Evolutionary conservation across 2,113 vertebrate species (phyloP), one percentile per base, ranked within the genome.

Genomic region (Syngnathus scovelli): DNA sequence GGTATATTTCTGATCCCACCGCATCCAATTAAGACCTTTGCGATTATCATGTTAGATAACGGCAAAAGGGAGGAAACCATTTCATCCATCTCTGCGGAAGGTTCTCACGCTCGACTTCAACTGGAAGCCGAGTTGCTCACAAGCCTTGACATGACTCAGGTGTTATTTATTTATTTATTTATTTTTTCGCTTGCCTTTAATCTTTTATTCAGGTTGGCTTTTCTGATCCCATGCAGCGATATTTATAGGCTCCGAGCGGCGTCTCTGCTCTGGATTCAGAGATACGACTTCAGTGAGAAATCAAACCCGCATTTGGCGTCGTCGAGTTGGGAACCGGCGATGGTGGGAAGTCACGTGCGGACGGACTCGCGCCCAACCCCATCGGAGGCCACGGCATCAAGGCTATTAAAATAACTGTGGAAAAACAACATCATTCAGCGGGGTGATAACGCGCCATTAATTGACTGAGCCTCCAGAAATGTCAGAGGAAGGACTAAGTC

Each of bases 391-490:
- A 6, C 8, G 63, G 37, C 8, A 54, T 52, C 7, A 49, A 62
- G 10, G 48, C 39, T 46, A 65, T 65, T 41, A 49, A 18, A 63
- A 13, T 1, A 52, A 56, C 59, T 27, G 21, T 59, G 10, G 1
- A 13, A 27, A 27, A 10, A 56, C 27, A 33, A 33, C 13, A 56
- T 15, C 39, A 41, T 5, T 6, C 54, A 51, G 54, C 54, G 18
- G 37, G 13, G 13, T 2, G 15, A 19, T 46, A 65, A 33, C 12
- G 43, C 5, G 8, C 61, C 5, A 44, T 43, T 68, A 65, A 61
- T 70, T 4, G 39, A 41, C 1, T 33, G 61, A 62, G 54, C 52
- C 5, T 51, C 27, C 5, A 44, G n/a, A 69, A 62, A 71, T 67
- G 64, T 59, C 52, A 54, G 18, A 36, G 36, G 36, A 41, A 56